Conservation (phyloP, 2,888 invertebrate genomes). For the Gryllus longicercus region DNA sequence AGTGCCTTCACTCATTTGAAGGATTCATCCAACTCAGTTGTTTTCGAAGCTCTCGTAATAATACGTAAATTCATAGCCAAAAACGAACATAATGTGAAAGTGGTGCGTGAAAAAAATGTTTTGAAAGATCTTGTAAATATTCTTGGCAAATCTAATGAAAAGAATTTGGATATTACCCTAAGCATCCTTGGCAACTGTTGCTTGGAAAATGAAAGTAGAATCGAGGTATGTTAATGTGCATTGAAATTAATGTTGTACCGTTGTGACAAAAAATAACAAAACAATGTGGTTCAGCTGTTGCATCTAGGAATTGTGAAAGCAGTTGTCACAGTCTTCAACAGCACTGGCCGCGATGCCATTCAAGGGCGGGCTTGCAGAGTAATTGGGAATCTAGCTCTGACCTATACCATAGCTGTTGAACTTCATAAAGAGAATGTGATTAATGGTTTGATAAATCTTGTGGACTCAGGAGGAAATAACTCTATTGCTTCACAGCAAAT, state of each 20-base stretch:
- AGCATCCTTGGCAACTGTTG: constrained; percentile 83
- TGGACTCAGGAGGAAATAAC: constrained; percentile 38
- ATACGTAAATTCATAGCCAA: constrained; percentile 53
- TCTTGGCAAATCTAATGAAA: constrained; percentile 63
- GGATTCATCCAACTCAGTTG: constrained; percentile 40
- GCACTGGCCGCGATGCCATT: constrained; percentile 64
- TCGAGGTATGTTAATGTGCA: constrained; percentile 56
- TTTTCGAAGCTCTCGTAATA: constrained; percentile 51
- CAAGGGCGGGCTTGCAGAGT: constrained; percentile 75
- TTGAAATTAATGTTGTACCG: neutral
- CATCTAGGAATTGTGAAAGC: constrained; percentile 21
- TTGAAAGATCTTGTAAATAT: constrained; percentile 59
- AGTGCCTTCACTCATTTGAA: constrained; percentile 22
- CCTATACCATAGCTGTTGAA: constrained; percentile 53
- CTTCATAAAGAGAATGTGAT: constrained; percentile 57
- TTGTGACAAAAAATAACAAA: neutral
- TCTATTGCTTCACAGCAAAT: constrained; percentile 49
- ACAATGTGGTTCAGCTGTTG: constrained; percentile 2
- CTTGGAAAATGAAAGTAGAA: constrained; percentile 63
- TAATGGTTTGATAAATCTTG: constrained; percentile 48
- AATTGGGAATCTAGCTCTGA: constrained; percentile 75
- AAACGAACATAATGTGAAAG: constrained; percentile 49
- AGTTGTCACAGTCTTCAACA: constrained; percentile 63
- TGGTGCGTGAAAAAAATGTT: constrained; percentile 42
- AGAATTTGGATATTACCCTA: constrained; percentile 67